Evolutionary conservation across 2,797 vertebrate species (phyloP), one percentile per base, ranked within the genome.

Genomic region (Malurus splendens): DNA sequence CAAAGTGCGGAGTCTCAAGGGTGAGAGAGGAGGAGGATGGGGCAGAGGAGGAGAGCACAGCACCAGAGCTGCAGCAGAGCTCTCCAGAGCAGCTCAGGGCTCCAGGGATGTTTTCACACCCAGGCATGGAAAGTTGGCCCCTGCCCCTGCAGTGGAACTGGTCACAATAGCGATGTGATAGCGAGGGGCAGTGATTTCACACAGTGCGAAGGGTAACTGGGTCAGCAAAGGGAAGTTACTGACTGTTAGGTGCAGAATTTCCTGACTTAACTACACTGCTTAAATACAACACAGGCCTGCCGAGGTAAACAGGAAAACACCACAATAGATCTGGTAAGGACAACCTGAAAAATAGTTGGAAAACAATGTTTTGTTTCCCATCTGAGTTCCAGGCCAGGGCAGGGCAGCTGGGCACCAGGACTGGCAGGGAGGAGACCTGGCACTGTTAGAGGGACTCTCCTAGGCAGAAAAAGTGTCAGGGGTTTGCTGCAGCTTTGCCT

Each of bases 261-360:
- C 95, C 95, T 90, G 85, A 70, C 42, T 78, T 50, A 68, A 59
- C 55, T 78, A 28, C 28, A 1, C 47, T n/a, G 74, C 61, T 59
- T 64, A 50, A 80, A 71, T 4, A 56, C 56, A 70, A 24, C 65
- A 28, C 56, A 64, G 56, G 56, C 66, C 73, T 92, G 56, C 44
- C 1, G 65, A 45, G 57, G 80, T 79, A 93, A 95, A 95, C 80
- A 95, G 94, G 95, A 95, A 93, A 93, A 52, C 50, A 47, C 23
- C 67, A 86, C 90, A 84, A 94, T 55, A 44, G 71, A 51, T n/a
- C 60, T n/a, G 6, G 0, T 44, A 51, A 84, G 67, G 82, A 73
- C 60, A 78, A 52, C 45, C 52, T 57, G 54, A 52, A 68, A 81
- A 75, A 50, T 64, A 42, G 41, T 24, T 19, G 77, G 81, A 79